Base-by-base conservation (phyloP, 2,888 invertebrate species). In the Acanthosoma haemorrhoidale region DNA sequence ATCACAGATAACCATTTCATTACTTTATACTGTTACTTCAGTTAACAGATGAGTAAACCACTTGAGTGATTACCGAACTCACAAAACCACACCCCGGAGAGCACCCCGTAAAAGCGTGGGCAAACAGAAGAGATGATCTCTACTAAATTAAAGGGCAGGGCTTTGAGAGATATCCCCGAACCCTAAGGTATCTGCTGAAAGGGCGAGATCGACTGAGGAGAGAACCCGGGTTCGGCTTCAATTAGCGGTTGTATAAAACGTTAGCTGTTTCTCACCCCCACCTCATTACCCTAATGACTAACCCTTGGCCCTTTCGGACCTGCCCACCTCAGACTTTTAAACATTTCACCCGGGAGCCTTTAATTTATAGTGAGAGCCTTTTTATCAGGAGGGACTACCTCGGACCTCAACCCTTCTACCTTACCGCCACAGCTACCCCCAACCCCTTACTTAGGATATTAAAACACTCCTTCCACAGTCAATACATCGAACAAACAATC, bases 211-310 rank as follows among this genome's bases (percentile, higher is more conserved):
- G 51, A n/a, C 25, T 21, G 11, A 11, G n/a, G n/a, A n/a, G n/a
- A n/a, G n/a, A n/a, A n/a, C n/a, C n/a, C n/a, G n/a, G n/a, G 21
- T 21, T 43, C 21, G 21, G 43, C 21, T 51, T 51, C 51, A 51
- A 51, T 51, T 51, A 51, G 51, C 51, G n/a, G n/a, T 51, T n/a
- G 51, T 51, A 25, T 51, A 51, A 51, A 51, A 51, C 51, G 51
- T 21, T 2, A 51, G 51, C 13, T 51, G n/a, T n/a, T n/a, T n/a
- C n/a, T n/a, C n/a, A n/a, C n/a, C n/a, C n/a, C n/a, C n/a, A n/a
- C n/a, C n/a, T 51, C 51, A 51, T 51, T 51, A 25, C 25, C 51
- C 29, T 51, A 51, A 51, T 51, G 51, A 51, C 51, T 25, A n/a
- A n/a, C 25, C 13, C 25, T 25, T 21, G 43, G n/a, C 25, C 25